Conservation (phyloP, 2,797 vertebrate genomes). For the Amblyraja radiata region DNA sequence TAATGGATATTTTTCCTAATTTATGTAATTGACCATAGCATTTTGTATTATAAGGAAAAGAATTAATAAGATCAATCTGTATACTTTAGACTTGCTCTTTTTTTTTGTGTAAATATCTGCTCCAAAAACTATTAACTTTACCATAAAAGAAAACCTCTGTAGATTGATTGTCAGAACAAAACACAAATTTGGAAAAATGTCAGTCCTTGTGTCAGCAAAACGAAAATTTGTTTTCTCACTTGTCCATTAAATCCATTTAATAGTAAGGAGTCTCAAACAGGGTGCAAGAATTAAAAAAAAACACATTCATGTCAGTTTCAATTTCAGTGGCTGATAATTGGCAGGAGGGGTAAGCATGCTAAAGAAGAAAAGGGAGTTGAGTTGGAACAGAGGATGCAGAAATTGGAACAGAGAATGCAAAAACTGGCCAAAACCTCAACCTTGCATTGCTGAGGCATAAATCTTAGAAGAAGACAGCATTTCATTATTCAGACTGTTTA, state of each 20-base stretch:
- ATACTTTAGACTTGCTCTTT: not conserved
- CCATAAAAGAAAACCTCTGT: not conserved
- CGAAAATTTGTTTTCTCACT: not conserved
- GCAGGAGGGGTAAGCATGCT: not conserved
- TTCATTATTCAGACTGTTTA: too few relatives aligned
- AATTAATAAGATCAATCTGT: not conserved
- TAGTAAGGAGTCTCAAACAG: not conserved
- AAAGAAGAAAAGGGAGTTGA: not conserved
- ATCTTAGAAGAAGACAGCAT: too few relatives aligned
- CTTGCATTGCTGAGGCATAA: too few relatives aligned
- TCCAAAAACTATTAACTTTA: not conserved
- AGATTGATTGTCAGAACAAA: not conserved
- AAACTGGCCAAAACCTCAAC: too few relatives aligned
- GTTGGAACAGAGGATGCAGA: not conserved
- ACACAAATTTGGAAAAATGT: not conserved
- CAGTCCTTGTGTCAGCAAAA: not conserved
- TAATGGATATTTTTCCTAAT: not conserved
- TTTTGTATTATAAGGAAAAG: not conserved
- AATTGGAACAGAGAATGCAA: too few relatives aligned
- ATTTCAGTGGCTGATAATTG: not conserved
- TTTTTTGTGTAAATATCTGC: too few relatives aligned
- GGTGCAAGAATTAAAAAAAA: not conserved
- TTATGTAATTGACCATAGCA: not conserved
- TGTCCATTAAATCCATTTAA: not conserved
- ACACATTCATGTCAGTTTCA: not conserved